Conservation (phyloP, 37 sponge, comb jelly and placozoan species). For the Bolinopsis microptera region DNA sequence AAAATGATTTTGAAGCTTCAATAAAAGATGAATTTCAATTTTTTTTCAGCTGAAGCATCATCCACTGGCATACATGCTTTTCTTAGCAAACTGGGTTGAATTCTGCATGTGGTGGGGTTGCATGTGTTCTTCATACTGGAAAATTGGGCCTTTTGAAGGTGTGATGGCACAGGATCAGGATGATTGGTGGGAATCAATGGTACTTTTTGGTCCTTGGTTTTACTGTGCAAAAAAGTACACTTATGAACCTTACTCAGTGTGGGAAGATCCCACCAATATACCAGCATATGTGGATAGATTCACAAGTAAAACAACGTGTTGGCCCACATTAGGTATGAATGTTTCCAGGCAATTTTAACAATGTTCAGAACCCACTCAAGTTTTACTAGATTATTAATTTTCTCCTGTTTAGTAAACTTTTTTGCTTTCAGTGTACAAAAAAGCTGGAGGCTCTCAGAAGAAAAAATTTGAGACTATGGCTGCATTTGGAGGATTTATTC, state of each 20-base stretch:
- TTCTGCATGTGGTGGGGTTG: background rate
- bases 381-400: too few species aligned
- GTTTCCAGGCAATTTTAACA: too few species aligned
- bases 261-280: background rate
- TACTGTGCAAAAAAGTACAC: background rate
- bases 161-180: background rate
- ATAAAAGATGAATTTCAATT: too few species aligned
- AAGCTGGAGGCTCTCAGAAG: background rate
- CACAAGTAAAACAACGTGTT: background rate
- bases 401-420: too few species aligned
- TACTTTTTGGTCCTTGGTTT: background rate
- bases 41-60: conserved; percentile 29
- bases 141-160: background rate
- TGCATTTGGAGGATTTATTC: background rate
- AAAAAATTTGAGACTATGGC: background rate
- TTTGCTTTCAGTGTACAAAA: background rate
- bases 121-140: background rate
- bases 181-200: background rate
- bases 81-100: background rate
- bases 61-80: background rate
- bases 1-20: too few species aligned
- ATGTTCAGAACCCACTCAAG: too few species aligned
- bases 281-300: background rate
- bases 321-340: background rate
- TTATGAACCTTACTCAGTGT: background rate